These are phyloP conservation scores for Biston stratarius DNA, from an alignment of 2,888 invertebrate genomes.

Conservation along the genomic window DNA sequence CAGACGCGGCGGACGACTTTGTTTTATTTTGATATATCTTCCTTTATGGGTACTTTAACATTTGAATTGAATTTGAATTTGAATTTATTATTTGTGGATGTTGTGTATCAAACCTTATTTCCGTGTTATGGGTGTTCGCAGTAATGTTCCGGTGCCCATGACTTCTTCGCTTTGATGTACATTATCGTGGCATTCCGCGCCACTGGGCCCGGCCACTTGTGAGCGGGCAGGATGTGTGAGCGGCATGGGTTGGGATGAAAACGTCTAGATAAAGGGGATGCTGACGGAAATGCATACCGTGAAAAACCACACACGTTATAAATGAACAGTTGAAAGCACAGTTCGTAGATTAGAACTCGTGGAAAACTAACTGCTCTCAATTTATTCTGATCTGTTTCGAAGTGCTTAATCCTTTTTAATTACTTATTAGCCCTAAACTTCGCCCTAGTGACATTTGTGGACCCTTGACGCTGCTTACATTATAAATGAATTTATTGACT, in stretches of 20 bases:
- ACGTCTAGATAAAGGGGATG: slow-evolving; percentile 8
- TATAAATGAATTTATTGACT: no score
- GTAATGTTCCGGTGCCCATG: slow-evolving; percentile 10
- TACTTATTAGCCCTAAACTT: no score
- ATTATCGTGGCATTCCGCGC: slow-evolving; percentile 40
- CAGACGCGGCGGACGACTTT: no score
- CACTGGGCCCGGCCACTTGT: slow-evolving; percentile 32
- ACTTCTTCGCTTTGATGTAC: slow-evolving; percentile 15
- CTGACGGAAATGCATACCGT: not conserved
- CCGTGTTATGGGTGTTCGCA: not conserved
- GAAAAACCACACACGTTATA: not conserved
- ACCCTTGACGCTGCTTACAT: no score
- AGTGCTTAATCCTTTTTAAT: no score
- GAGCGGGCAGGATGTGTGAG: slow-evolving; percentile 32
- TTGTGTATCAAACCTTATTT: not conserved
- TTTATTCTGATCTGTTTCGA: no score
- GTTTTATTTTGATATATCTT: no score
- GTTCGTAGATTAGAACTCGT: not conserved
- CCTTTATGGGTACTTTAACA: no score
- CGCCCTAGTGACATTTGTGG: no score
- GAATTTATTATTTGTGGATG: no score
- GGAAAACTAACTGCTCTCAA: no score
- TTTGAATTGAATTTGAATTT: no score
- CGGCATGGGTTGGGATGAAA: slow-evolving; percentile 8
- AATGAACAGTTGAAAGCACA: not conserved